phyloP scores from a whole-genome alignment of 64 coral and sea anemone genomes.

The Acropora yongei region DNA sequence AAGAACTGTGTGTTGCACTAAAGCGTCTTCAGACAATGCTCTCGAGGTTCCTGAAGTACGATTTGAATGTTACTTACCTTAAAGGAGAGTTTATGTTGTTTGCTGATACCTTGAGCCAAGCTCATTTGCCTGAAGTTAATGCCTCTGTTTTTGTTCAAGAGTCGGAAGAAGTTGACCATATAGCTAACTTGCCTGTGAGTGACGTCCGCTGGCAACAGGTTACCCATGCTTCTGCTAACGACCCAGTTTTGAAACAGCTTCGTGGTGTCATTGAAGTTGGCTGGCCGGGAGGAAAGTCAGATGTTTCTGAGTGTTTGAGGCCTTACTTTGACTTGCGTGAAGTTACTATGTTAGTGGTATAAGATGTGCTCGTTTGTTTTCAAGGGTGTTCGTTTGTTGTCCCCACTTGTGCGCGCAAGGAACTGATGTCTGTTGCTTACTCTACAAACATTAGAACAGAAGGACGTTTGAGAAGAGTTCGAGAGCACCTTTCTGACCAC shows the following conservation, averaged over 20 bases:
- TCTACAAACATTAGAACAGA: background rate
- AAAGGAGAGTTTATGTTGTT: slow-evolving; percentile 11
- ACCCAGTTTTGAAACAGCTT: too few relatives aligned
- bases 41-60: background rate
- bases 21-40: slow-evolving; percentile 17
- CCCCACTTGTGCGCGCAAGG: background rate
- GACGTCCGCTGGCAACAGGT: too few relatives aligned
- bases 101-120: slow-evolving; percentile 7
- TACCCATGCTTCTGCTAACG: too few relatives aligned
- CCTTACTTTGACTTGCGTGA: background rate
- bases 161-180: background rate
- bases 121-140: slow-evolving; percentile 20
- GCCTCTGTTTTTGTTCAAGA: background rate
- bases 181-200: too few relatives aligned
- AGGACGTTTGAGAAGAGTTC: background rate
- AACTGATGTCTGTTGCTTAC: slow-evolving; percentile 2
- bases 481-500: background rate
- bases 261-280: background rate
- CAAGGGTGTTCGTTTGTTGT: slow-evolving; percentile 2
- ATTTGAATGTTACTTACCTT: background rate
- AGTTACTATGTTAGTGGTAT: background rate
- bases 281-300: background rate
- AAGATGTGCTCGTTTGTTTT: background rate
- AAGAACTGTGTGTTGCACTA: slow-evolving; percentile 30
- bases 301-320: background rate